Evolutionary conservation across 1,140 invertebrate species (phyloP).

Genomic region (Bombyx mori): ASM3026992v2 NC_085123.1:9063001-9063500

Average conservation of each 20-base stretch:
- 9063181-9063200: neutral
- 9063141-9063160: too few species aligned
- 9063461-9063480: conserved; percentile 84
- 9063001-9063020: too few species aligned
- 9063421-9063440: neutral
- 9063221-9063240: too few species aligned
- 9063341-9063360: neutral
- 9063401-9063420: neutral
- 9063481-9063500: conserved; percentile 91
- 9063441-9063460: neutral
- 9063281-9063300: neutral
- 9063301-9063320: neutral
- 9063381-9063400: neutral
- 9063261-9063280: neutral
- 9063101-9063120: too few species aligned
- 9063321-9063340: neutral
- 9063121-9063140: too few species aligned
- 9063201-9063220: neutral
- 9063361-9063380: neutral
- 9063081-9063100: too few species aligned
- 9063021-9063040: too few species aligned
- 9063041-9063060: too few species aligned
- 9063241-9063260: too few species aligned
- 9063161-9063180: neutral
- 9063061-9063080: too few species aligned